A percentile compares a stretch with the other conserved stretches of the same genome.
phyloP scores from a whole-genome alignment of 2,888 invertebrate species.

The Athripsodes cinereus region DNA sequence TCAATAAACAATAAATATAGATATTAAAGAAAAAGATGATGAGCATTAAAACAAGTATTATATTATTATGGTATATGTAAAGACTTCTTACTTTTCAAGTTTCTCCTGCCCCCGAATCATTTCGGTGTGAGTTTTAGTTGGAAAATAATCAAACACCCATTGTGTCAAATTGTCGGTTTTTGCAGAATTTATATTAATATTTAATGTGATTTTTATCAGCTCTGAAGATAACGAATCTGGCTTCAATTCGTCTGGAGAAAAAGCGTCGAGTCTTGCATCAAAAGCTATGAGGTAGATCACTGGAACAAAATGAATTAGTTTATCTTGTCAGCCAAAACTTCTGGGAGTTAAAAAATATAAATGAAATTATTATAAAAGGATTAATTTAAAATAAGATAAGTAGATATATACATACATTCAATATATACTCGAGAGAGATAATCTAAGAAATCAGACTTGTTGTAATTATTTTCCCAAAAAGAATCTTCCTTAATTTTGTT shows the following conservation, averaged over 20 bases:
- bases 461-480: constrained; percentile 1
- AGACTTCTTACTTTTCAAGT: constrained; percentile 57
- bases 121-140: constrained; percentile 50
- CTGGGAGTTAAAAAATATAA: too few relatives aligned
- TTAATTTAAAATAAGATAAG: background rate
- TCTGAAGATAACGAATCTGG: constrained; percentile 57
- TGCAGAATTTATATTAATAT: constrained; percentile 64
- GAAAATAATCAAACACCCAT: constrained; percentile 4
- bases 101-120: constrained; percentile 61
- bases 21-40: too few relatives aligned
- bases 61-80: too few relatives aligned
- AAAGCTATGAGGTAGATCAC: constrained; percentile 70
- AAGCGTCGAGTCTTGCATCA: constrained; percentile 62
- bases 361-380: too few relatives aligned
- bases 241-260: constrained; percentile 54
- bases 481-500: constrained; percentile 36
- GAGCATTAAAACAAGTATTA: too few relatives aligned
- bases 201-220: constrained; percentile 66
- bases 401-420: constrained; percentile 49
- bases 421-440: constrained; percentile 68
- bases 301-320: constrained; percentile 38
- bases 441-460: constrained; percentile 57
- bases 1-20: too few relatives aligned
- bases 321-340: background rate
- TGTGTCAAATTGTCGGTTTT: constrained; percentile 71